Conservation (phyloP, 2,888 invertebrate genomes). For the Cyrtodaria siliqua region DNA sequence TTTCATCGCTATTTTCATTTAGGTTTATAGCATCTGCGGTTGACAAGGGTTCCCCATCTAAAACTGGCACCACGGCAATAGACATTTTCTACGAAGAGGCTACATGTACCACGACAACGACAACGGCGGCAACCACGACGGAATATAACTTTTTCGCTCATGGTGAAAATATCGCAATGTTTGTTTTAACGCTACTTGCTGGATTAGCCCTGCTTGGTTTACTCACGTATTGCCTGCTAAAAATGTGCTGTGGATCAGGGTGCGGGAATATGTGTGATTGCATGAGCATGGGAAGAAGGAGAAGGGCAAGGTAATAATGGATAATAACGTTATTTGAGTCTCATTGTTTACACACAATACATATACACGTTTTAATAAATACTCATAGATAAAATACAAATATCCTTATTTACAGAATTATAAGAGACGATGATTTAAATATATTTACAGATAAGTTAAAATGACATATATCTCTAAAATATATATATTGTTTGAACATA, state of each 20-base stretch:
- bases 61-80: conserved; percentile 37
- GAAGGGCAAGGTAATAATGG: no score
- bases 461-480: no score
- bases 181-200: conserved; percentile 32
- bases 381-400: no score
- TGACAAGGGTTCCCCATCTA: conserved; percentile 48
- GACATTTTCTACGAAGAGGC: conserved; percentile 47
- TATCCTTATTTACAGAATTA: no score
- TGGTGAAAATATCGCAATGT: conserved; percentile 45
- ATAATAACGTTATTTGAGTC: no score
- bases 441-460: no score
- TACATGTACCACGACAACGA: conserved; percentile 42
- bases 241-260: neutral
- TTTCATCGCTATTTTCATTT: no score
- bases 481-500: no score
- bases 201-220: conserved; percentile 32
- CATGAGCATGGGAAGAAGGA: neutral
- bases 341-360: no score
- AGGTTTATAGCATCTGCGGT: conserved; percentile 47
- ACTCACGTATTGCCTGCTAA: neutral
- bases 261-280: conserved; percentile 5
- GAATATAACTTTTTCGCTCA: conserved; percentile 42
- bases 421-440: no score
- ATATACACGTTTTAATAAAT: no score
- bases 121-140: conserved; percentile 31